Evolutionary conservation across 2,888 invertebrate species (phyloP), one percentile per base, ranked within the genome.

Genomic region (Emmelina monodactyla): DNA sequence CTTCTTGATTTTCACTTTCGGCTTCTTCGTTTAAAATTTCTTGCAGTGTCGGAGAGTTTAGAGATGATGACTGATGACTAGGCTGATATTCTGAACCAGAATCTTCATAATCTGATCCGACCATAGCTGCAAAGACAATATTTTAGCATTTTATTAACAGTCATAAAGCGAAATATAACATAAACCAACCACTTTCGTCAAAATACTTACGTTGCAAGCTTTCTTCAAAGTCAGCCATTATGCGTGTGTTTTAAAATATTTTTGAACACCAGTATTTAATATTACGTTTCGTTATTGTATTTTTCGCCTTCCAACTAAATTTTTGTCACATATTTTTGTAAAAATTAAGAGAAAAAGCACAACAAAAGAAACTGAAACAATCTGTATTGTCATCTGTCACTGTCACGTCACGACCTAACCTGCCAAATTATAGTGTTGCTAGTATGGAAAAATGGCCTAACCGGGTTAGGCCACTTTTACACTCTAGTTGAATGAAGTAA

Each of bases 31-130:
- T 5, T 9, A 19, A 19, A 19, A 19, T 6, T 6, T 19, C 19
- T 30, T 37, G 32, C 22, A 38, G 22, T n/a, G n/a, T n/a, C n/a
- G n/a, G n/a, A n/a, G n/a, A n/a, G 22, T 32, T 9, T 2, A 32
- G 29, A 16, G 29, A 34, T 34, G 32, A 38, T 7, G 16, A 32
- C 16, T 31, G 38, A 19, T 32, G 29, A 28, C 34, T 12, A 28
- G 34, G 38, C 16, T 28, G 22, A 22, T 38, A 38, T 32, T 38
- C 38, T 1, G 38, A 38, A 28, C 34, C 38, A 14, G 38, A 38
- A 22, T 38, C 32, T 38, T 38, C 22, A 6, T 34, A 34, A 28
- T 38, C 38, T 30, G 31, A 25, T 12, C 38, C 38, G 13, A 38
- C 28, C 6, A 38, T 28, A 11, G 34, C 34, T 33, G 29, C 29